A percentile compares a stretch with the other conserved stretches of the same genome.
Evolutionary conservation across 2,113 vertebrate genomes (phyloP).

Genomic region (Hystrix brachyura): DNA sequence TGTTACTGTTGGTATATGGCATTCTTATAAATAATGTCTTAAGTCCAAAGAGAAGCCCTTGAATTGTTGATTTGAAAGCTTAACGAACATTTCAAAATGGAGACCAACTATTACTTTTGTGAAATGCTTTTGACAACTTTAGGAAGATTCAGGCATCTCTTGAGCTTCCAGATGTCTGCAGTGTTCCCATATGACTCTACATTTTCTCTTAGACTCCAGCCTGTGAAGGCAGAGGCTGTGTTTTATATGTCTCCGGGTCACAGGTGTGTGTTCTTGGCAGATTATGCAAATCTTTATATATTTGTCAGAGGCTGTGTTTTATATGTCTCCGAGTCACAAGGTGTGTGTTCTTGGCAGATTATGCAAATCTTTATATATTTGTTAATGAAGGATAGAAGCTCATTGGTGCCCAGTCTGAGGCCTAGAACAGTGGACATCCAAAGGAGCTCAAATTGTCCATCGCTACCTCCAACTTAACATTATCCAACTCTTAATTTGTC

Average conservation of each 20-base stretch:
- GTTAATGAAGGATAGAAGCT: not conserved
- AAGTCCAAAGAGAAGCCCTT: constrained; percentile 2
- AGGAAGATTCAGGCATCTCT: not conserved
- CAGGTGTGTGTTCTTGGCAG: not conserved
- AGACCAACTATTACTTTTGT: not conserved
- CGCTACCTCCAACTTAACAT: not conserved
- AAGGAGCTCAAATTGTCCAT: not conserved
- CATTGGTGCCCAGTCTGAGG: not conserved
- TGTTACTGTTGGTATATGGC: not conserved
- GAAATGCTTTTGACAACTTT: not conserved
- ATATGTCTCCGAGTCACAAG: not conserved
- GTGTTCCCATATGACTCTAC: not conserved
- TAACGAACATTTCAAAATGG: not conserved
- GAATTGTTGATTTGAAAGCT: not conserved
- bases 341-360: not conserved
- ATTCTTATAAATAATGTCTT: not conserved
- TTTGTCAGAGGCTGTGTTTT: no score
- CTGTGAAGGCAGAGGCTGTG: not conserved
- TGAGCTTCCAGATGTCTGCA: not conserved
- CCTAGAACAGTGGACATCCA: not conserved
- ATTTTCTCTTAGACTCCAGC: not conserved
- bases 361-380: not conserved
- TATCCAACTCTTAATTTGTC: not conserved
- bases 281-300: not conserved
- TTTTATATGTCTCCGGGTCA: not conserved